These are phyloP conservation scores for Lasaia peninsularis DNA, from an alignment of 1,140 invertebrate species.

Conservation along the genomic window DNA sequence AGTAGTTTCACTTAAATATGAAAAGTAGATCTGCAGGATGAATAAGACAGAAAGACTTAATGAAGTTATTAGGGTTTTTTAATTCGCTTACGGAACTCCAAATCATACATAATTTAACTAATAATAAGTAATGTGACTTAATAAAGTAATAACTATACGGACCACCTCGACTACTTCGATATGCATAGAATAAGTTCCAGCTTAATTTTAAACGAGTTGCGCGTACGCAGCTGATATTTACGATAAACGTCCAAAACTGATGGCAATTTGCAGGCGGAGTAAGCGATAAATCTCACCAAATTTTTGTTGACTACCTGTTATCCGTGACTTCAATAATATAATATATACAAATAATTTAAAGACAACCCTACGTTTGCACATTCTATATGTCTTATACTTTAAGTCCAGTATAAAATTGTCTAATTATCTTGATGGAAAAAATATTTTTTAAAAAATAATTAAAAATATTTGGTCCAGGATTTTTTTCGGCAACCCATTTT, in stretches of 20 bases:
- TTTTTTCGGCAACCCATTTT: too few relatives aligned
- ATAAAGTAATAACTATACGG: not conserved
- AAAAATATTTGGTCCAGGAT: too few relatives aligned
- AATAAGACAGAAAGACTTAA: too few relatives aligned
- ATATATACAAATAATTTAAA: not conserved
- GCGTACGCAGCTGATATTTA: constrained; percentile 58
- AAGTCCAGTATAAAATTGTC: too few relatives aligned
- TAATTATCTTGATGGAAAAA: too few relatives aligned
- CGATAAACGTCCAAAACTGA: constrained; percentile 65
- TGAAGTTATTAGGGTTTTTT: too few relatives aligned
- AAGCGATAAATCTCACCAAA: constrained; percentile 71
- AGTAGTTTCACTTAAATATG: too few relatives aligned
- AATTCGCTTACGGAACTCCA: too few relatives aligned
- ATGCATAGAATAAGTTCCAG: constrained; percentile 5
- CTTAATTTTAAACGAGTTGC: constrained; percentile 24
- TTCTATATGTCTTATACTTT: too few relatives aligned
- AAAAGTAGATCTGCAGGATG: too few relatives aligned
- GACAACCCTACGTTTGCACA: too few relatives aligned
- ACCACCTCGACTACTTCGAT: constrained; percentile 3
- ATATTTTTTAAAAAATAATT: too few relatives aligned
- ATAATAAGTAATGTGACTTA: not conserved
- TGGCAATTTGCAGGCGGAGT: constrained; percentile 63
- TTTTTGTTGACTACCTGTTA: constrained; percentile 60
- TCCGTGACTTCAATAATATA: not conserved
- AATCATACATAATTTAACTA: not conserved